Conservation (phyloP, 2,113 vertebrate species). For the Tetrax tetrax region DNA sequence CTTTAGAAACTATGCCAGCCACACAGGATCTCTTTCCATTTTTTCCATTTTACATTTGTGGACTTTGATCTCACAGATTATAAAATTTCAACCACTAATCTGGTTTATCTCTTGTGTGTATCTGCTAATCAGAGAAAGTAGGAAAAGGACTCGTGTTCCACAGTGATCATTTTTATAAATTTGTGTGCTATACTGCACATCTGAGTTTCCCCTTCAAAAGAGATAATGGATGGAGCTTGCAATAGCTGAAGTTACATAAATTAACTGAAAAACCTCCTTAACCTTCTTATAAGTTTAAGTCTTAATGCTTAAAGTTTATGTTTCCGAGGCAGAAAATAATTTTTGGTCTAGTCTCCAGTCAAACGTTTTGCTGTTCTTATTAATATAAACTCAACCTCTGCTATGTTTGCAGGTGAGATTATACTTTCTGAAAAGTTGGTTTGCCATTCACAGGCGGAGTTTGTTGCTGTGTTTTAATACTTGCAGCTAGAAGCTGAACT, state of each 20-base stretch:
- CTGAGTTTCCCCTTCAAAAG: neutral
- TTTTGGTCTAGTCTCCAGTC: neutral
- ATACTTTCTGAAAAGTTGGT: neutral
- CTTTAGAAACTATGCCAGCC: neutral
- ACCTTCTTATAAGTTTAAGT: neutral
- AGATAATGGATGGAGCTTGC: neutral
- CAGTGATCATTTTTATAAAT: neutral
- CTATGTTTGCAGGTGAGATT: neutral
- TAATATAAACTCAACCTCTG: neutral
- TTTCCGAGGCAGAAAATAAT: neutral
- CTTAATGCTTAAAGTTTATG: neutral
- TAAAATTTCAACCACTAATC: neutral
- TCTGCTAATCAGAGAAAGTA: neutral
- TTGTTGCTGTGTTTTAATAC: neutral
- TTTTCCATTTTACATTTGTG: neutral
- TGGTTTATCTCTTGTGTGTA: neutral
- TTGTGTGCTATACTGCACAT: neutral
- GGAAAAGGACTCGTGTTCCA: neutral
- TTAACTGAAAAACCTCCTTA: neutral
- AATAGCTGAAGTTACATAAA: neutral
- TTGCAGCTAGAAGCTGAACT: neutral
- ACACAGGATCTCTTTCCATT: neutral
- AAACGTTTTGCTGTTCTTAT: neutral
- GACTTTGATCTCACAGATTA: neutral
- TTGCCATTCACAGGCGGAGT: neutral